Base-by-base conservation (phyloP, 23 tunicate species). In the Trididemnum nubilum region DNA sequence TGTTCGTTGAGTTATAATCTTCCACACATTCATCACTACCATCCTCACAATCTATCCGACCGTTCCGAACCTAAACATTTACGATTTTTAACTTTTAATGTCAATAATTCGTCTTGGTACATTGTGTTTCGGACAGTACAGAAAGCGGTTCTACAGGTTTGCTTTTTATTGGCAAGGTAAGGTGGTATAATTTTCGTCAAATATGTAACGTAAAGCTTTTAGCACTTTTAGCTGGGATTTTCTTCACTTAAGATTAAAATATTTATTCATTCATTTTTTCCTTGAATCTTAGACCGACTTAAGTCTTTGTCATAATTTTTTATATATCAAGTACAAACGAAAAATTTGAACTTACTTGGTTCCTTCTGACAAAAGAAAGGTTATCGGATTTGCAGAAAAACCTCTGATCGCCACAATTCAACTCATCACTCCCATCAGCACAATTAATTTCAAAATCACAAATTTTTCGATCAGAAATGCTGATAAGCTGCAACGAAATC, bases 21-120 rank as follows among this genome's bases (percentile, higher is more conserved):
- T 51, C 51, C 27, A 51, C 24, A 35, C 86, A 82, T 69, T 82
- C 86, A 67, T 82, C 86, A 82, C 86, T 82, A 23, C 69, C 86
- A 49, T 82, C 86, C n/a, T 52, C 65, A 82, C 86, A 82, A 71
- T 82, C 86, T 1, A 18, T 30, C 25, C 86, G 29, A 0, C 86
- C 86, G 35, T 82, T 67, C 26, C 70, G 50, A 1, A 82, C 76
- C 86, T 82, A 30, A 31, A 77, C 7, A 63, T 18, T 19, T 4
- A 18, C 69, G 23, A 28, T 63, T 63, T n/a, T n/a, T 49, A 49
- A 49, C 15, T 18, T 9, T 18, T 12, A 49, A 18, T 49, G 57
- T 49, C 18, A 18, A 12, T 18, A 49, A n/a, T n/a, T n/a, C n/a
- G n/a, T n/a, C n/a, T n/a, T n/a, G n/a, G n/a, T n/a, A n/a, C n/a